Percentiles rank a stretch among this genome's conserved stretches.
Evolutionary conservation across 2,888 invertebrate species (phyloP).

Genomic region (Orthosia incerta): DNA sequence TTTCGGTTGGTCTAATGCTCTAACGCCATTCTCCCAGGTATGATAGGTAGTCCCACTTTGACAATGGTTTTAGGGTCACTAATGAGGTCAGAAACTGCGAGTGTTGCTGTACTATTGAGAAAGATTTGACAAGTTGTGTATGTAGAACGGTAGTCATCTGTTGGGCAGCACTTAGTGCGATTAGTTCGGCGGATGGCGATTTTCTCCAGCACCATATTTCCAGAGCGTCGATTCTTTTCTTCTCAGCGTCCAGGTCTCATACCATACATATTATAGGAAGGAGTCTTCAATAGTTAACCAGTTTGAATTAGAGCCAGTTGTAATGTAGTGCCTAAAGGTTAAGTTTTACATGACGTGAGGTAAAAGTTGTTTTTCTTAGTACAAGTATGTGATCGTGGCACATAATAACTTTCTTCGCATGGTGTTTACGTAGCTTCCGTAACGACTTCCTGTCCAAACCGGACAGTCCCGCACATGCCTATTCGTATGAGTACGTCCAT

Average conservation of each 20-base stretch:
- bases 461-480: not conserved
- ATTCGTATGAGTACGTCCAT: too few species aligned
- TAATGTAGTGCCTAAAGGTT: constrained; percentile 11
- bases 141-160: constrained; percentile 3
- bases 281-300: not conserved
- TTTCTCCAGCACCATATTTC: too few species aligned
- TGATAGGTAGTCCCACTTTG: not conserved
- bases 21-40: too few species aligned
- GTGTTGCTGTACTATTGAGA: not conserved
- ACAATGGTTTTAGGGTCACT: not conserved
- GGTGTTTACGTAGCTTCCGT: constrained; percentile 19
- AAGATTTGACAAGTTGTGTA: not conserved
- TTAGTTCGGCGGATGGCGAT: not conserved
- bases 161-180: constrained; percentile 6
- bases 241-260: too few species aligned
- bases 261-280: too few species aligned
- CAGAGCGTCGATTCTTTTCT: too few species aligned
- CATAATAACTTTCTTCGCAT: constrained; percentile 45
- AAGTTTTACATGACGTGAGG: constrained; percentile 29
- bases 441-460: constrained; percentile 13
- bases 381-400: constrained; percentile 10
- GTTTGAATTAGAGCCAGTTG: constrained; percentile 1
- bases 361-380: constrained; percentile 49
- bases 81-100: not conserved
- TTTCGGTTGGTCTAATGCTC: not conserved